These are phyloP conservation scores for Chaetodon trifasciatus DNA, from an alignment of 2,797 vertebrate genomes.

Conservation along the genomic window DNA sequence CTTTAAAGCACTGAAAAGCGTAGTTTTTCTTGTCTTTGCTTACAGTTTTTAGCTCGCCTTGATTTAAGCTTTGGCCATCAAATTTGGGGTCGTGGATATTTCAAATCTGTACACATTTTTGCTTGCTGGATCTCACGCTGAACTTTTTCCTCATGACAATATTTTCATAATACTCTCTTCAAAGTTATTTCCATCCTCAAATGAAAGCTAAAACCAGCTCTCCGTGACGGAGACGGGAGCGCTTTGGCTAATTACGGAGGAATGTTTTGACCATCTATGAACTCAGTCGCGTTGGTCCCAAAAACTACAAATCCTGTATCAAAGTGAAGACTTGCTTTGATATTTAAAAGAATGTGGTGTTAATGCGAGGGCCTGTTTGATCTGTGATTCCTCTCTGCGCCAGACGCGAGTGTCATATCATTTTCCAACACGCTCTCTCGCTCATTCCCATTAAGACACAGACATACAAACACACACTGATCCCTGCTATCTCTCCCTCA, in stretches of 20 bases:
- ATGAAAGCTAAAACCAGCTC: neutral
- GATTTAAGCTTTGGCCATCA: neutral
- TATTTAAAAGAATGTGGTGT: slow-evolving; percentile 33
- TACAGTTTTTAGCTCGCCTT: slow-evolving; percentile 5
- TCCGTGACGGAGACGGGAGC: neutral
- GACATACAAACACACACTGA: slow-evolving; percentile 12
- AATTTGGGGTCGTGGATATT: neutral
- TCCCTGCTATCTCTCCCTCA: slow-evolving; percentile 2
- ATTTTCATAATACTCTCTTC: neutral
- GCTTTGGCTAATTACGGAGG: neutral
- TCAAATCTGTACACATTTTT: neutral
- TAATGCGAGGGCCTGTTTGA: slow-evolving; percentile 36
- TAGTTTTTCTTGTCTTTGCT: slow-evolving; percentile 15
- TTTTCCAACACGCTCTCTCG: slow-evolving; percentile 26
- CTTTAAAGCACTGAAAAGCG: slow-evolving; percentile 16
- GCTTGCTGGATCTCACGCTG: neutral
- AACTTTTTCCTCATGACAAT: neutral
- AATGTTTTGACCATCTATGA: slow-evolving; percentile 21
- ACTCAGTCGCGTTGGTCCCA: neutral
- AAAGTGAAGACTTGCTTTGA: slow-evolving; percentile 39
- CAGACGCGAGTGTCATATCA: slow-evolving; percentile 22
- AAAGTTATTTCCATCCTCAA: neutral
- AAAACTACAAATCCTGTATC: slow-evolving; percentile 43
- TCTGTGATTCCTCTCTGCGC: slow-evolving; percentile 22
- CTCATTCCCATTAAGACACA: neutral